These are phyloP conservation scores for Neoascia interrupta DNA, from an alignment of 2,888 invertebrate species.

Conservation along the genomic window DNA sequence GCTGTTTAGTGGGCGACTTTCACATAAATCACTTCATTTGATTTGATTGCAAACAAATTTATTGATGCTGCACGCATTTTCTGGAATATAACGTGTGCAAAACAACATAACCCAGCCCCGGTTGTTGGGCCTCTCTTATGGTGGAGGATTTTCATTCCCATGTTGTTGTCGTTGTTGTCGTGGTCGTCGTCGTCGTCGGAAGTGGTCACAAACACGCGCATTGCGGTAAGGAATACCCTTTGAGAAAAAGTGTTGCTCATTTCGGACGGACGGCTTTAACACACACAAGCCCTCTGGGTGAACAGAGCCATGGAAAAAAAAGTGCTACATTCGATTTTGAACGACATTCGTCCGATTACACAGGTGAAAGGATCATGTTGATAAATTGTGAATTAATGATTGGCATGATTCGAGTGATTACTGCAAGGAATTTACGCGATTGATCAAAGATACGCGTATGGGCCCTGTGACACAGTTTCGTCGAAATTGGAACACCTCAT, in stretches of 20 bases:
- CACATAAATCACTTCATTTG: conserved; percentile 72
- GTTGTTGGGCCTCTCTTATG: background rate
- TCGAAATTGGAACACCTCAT: no score
- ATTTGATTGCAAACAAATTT: conserved; percentile 73
- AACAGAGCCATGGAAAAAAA: conserved; percentile 8
- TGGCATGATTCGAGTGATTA: conserved; percentile 44
- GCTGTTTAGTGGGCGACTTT: conserved; percentile 71
- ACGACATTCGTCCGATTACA: conserved; percentile 57
- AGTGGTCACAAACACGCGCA: conserved; percentile 41
- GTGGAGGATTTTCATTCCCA: conserved; percentile 10
- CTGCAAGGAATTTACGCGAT: conserved; percentile 34
- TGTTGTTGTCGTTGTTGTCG: background rate
- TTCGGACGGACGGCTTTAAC: conserved; percentile 28
- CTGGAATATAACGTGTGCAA: conserved; percentile 65
- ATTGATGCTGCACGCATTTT: conserved; percentile 72
- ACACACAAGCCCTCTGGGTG: conserved; percentile 42
- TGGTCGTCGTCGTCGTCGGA: background rate
- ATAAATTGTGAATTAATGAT: conserved; percentile 58
- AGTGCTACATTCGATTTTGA: conserved; percentile 53
- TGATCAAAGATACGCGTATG: no score
- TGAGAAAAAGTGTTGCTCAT: conserved; percentile 43
- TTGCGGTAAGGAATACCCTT: background rate
- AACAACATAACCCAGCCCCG: conserved; percentile 12
- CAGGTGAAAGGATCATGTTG: conserved; percentile 52
- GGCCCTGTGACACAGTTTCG: conserved; percentile 21